Base-by-base conservation (phyloP, 2,113 vertebrate species). In the Pseudopodoces humilis region DNA sequence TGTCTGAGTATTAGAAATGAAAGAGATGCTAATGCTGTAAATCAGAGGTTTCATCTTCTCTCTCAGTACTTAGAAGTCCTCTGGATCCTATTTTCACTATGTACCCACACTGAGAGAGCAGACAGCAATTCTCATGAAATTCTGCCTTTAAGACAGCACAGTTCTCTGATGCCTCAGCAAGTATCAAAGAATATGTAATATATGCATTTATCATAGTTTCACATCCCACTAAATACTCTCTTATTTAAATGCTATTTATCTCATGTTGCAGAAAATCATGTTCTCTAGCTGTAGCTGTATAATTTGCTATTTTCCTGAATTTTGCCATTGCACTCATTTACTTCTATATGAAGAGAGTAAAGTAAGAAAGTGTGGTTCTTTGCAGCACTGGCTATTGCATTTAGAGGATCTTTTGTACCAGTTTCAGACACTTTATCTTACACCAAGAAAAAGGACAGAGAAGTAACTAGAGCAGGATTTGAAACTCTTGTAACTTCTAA, bases 1-100 rank as follows among this genome's bases (percentile, higher is more conserved):
- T 62, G 67, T 71, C 86, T 86, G 62, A 80, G 64, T 47, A 78
- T 70, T n/a, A 52, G 33, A 70, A 95, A 90, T 78, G 19, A 90
- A 88, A 91, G 68, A 59, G n/a, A 70, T 71, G 58, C 9, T 86
- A 71, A 76, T 62, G 41, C 33, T 56, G 46, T 86, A 39, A 71
- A 88, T 56, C 60, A 95, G 3, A 91, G 75, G 63, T 63, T 94
- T 96, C 91, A 90, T 83, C 88, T 92, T 94, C 78, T 91, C 93
- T 96, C 92, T 91, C 27, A 62, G 46, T 69, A 28, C 41, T 78
- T 68, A 92, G 93, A 97, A 96, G 82, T 77, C 60, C 63, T 96
- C 70, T 91, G 72, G 88, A 95, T 90, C 43, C 37, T 70, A 47
- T 90, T 97, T 90, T 91, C 6, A 63, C 76, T 85, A 10, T 31